These are phyloP conservation scores for Pelvicachromis taeniatus DNA, from an alignment of 2,113 vertebrate species.

Conservation along the genomic window DNA sequence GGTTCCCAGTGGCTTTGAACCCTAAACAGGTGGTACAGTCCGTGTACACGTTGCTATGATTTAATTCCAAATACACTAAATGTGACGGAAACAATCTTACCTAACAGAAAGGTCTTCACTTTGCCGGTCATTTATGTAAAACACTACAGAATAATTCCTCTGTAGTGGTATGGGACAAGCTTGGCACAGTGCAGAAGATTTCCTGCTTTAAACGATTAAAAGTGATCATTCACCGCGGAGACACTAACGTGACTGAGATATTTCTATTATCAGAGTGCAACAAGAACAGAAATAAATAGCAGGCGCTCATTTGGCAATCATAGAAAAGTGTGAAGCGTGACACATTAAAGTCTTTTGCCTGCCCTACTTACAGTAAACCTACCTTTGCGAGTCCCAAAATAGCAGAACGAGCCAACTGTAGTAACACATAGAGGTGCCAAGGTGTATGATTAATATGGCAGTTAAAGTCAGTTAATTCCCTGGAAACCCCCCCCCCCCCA, in stretches of 20 bases:
- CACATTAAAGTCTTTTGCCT: neutral
- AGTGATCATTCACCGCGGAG: neutral
- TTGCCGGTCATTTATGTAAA: neutral
- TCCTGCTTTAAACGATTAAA: neutral
- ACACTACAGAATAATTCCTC: neutral
- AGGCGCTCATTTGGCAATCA: neutral
- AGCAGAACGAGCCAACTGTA: neutral
- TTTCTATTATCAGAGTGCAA: neutral
- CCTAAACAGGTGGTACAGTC: conserved; percentile 57
- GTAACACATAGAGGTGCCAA: neutral
- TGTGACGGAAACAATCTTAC: neutral
- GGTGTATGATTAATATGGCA: neutral
- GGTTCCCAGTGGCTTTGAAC: conserved; percentile 57
- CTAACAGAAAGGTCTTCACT: neutral
- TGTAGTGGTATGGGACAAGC: neutral
- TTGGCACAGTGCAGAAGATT: neutral
- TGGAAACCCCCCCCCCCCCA: too few relatives aligned
- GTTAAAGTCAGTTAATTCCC: neutral
- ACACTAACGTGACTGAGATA: neutral
- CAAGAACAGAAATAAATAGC: neutral
- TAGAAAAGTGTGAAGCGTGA: neutral
- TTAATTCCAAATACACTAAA: conserved; percentile 7
- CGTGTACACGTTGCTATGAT: conserved; percentile 13
- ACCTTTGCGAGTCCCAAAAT: neutral
- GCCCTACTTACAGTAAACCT: neutral